Percentiles rank a stretch among this genome's conserved stretches.
Evolutionary conservation across 2,797 vertebrate genomes (phyloP).

Genomic region (Dicrostonyx torquatus): DNA sequence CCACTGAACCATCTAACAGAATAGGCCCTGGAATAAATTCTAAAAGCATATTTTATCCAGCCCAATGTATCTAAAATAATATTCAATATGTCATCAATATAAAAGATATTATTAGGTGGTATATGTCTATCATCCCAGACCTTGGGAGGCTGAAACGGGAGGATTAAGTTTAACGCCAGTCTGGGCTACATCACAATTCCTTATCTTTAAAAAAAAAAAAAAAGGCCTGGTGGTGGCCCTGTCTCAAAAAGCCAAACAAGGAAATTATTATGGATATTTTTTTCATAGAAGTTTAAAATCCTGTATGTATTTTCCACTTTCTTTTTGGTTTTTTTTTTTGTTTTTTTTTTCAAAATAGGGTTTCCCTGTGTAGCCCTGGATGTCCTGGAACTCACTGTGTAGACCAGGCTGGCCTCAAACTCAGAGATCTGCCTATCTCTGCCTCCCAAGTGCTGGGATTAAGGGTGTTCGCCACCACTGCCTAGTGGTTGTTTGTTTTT

Average conservation of each 20-base stretch:
- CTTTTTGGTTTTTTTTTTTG: background rate
- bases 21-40: background rate
- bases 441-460: background rate
- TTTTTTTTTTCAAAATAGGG: background rate
- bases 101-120: background rate
- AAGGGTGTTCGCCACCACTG: background rate
- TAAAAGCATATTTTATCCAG: constrained; percentile 29
- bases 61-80: background rate
- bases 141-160: background rate
- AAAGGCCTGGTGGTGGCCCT: too few species aligned
- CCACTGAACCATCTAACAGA: background rate
- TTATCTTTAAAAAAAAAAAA: background rate
- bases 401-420: background rate
- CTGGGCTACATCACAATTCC: background rate
- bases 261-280: background rate
- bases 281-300: background rate
- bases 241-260: too few species aligned
- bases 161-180: background rate
- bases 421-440: background rate
- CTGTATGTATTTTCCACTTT: background rate
- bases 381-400: background rate
- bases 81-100: background rate
- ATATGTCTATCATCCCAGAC: too few species aligned
- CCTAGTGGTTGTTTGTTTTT: background rate
- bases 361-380: background rate